Evolutionary conservation across 1,140 invertebrate genomes (phyloP).

Genomic region (Euschistus heros): DNA sequence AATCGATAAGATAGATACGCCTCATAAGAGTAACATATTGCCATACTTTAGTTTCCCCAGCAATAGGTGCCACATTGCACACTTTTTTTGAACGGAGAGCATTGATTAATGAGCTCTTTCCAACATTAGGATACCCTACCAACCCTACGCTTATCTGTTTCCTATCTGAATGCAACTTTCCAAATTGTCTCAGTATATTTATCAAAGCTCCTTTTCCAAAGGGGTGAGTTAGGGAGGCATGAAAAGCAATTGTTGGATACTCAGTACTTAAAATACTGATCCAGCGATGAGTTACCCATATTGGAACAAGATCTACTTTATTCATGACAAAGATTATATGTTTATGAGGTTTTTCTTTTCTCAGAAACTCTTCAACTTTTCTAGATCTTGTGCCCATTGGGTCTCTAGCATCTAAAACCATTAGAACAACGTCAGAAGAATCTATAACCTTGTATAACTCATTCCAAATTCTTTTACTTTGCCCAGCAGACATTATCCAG

Average conservation of each 20-base stretch:
- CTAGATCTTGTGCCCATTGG: slow-evolving; percentile 89
- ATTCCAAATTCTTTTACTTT: slow-evolving; percentile 97
- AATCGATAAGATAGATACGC: slow-evolving; percentile 96
- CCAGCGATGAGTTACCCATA: slow-evolving; percentile 96
- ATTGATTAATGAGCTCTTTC: slow-evolving; percentile 98
- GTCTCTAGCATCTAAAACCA: slow-evolving; percentile 84
- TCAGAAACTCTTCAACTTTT: slow-evolving; percentile 73
- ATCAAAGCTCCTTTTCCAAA: slow-evolving; percentile 97
- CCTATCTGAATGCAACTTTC: slow-evolving; percentile 88
- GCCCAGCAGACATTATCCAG: slow-evolving; percentile 85
- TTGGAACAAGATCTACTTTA: slow-evolving; percentile 91
- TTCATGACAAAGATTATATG: slow-evolving; percentile 91
- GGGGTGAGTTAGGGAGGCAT: slow-evolving; percentile 93
- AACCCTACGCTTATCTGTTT: slow-evolving; percentile 99
- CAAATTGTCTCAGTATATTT: slow-evolving; percentile 90
- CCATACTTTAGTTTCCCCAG: slow-evolving; percentile 99
- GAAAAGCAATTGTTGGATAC: slow-evolving; percentile 96
- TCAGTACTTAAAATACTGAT: slow-evolving; percentile 84
- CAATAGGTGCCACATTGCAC: slow-evolving; percentile 97
- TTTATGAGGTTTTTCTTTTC: slow-evolving; percentile 81
- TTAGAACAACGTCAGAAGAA: slow-evolving; percentile 85
- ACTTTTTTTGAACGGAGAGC: slow-evolving; percentile 89
- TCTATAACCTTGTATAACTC: slow-evolving; percentile 99
- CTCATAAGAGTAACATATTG: slow-evolving; percentile 98
- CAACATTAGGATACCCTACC: slow-evolving; percentile 98